Percentiles rank a stretch among this genome's conserved stretches.
phyloP scores from a whole-genome alignment of 2,888 invertebrate species.

The Lycia hirtaria region DNA sequence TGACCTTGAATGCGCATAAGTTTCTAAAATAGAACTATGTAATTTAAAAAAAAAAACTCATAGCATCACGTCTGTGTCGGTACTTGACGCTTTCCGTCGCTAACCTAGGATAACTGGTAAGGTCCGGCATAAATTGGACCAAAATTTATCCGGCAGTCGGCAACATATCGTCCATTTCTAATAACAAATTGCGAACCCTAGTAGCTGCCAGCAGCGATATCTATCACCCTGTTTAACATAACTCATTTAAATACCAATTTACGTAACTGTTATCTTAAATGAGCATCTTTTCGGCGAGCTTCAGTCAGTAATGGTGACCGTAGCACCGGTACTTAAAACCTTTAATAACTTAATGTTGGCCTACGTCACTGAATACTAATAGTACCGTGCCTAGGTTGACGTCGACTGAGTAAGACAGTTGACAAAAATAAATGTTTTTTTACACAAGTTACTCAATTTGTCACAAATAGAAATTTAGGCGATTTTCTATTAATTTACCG shows the following conservation, averaged over 20 bases:
- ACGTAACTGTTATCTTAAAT: slow-evolving; percentile 56
- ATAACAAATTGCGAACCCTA: slow-evolving; percentile 19
- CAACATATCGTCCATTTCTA: slow-evolving; percentile 5
- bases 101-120: too few species aligned
- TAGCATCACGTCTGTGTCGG: too few species aligned
- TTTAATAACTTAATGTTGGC: slow-evolving; percentile 26
- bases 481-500: too few species aligned
- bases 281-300: slow-evolving; percentile 61
- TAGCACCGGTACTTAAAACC: slow-evolving; percentile 6
- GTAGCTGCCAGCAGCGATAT: slow-evolving; percentile 50
- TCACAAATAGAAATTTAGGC: too few species aligned
- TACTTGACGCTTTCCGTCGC: too few species aligned
- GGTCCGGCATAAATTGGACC: neutral
- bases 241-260: slow-evolving; percentile 64
- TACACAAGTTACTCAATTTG: too few species aligned
- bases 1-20: too few species aligned
- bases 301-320: slow-evolving; percentile 47
- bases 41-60: too few species aligned
- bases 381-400: neutral
- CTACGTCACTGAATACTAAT: too few species aligned
- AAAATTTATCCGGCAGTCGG: neutral
- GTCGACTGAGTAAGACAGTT: too few species aligned
- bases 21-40: too few species aligned
- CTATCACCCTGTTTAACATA: slow-evolving; percentile 46
- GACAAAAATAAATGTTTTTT: too few species aligned